phyloP scores from a whole-genome alignment of 2,113 vertebrate genomes.

The Apodemus speciosus region DNA sequence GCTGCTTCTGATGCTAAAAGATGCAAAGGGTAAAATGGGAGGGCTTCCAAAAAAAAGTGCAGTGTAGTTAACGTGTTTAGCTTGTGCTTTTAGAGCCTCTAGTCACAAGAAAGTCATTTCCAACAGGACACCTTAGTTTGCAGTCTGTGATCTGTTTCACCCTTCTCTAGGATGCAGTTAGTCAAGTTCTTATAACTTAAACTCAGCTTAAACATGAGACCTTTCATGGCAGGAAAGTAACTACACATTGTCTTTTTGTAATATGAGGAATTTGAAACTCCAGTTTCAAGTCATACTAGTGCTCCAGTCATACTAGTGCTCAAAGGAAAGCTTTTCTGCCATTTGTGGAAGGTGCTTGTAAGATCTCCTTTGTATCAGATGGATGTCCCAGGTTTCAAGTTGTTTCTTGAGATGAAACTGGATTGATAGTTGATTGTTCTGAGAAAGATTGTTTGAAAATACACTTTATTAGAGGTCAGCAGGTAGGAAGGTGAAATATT shows the following conservation, averaged over 20 bases:
- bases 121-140: background rate
- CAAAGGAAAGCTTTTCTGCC: background rate
- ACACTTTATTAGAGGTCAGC: constrained; percentile 32
- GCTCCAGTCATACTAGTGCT: background rate
- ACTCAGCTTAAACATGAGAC: background rate
- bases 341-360: background rate
- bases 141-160: background rate
- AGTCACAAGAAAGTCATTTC: background rate
- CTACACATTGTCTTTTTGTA: background rate
- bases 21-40: constrained; percentile 3
- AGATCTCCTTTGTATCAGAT: background rate
- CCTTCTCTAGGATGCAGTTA: background rate
- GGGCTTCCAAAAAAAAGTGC: background rate
- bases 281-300: too few species aligned
- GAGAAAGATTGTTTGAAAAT: constrained; percentile 46
- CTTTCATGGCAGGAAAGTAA: background rate
- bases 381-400: background rate
- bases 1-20: background rate
- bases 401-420: constrained; percentile 28
- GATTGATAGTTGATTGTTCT: background rate
- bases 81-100: background rate
- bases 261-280: constrained; percentile 10
- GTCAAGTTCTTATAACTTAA: background rate
- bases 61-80: background rate
- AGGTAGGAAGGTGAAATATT: constrained; percentile 35